phyloP scores from a whole-genome alignment of 1,140 invertebrate species.

The Philaenus spumarius region DNA sequence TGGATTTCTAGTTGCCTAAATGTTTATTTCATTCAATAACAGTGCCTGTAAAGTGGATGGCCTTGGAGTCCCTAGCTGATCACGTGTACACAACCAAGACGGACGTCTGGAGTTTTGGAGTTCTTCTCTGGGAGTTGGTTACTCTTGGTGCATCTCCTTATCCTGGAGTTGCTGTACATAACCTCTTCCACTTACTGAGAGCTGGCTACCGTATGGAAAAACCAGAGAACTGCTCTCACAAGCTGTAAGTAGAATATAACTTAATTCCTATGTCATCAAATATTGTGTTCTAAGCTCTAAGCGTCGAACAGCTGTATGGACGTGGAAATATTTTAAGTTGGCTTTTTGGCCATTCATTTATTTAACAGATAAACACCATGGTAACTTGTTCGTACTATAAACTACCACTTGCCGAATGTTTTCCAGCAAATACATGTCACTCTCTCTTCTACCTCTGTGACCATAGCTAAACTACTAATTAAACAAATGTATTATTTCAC shows the following conservation, averaged over 20 bases:
- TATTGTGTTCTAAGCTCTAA: neutral
- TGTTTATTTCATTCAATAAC: too few relatives aligned
- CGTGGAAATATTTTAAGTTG: too few relatives aligned
- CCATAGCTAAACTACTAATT: too few relatives aligned
- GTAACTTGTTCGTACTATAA: too few relatives aligned
- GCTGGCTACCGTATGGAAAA: constrained; percentile 75
- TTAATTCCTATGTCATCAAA: neutral
- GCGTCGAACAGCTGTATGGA: neutral
- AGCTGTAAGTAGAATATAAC: constrained; percentile 54
- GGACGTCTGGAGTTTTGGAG: constrained; percentile 87
- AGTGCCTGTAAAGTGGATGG: constrained; percentile 86
- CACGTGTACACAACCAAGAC: constrained; percentile 85
- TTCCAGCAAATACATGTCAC: too few relatives aligned
- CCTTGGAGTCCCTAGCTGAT: constrained; percentile 76
- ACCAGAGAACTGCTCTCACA: constrained; percentile 72
- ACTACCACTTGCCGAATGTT: too few relatives aligned
- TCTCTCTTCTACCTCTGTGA: too few relatives aligned
- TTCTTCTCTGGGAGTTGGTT: constrained; percentile 84
- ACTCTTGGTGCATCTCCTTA: constrained; percentile 75
- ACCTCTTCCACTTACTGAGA: constrained; percentile 67
- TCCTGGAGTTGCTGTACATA: constrained; percentile 69
- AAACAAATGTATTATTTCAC: too few relatives aligned
- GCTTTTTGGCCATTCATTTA: too few relatives aligned
- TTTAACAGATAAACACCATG: too few relatives aligned
- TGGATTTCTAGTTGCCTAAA: too few relatives aligned